Evolutionary conservation across 2,113 vertebrate genomes (phyloP).

Genomic region (Genyomyrus donnyi): DNA sequence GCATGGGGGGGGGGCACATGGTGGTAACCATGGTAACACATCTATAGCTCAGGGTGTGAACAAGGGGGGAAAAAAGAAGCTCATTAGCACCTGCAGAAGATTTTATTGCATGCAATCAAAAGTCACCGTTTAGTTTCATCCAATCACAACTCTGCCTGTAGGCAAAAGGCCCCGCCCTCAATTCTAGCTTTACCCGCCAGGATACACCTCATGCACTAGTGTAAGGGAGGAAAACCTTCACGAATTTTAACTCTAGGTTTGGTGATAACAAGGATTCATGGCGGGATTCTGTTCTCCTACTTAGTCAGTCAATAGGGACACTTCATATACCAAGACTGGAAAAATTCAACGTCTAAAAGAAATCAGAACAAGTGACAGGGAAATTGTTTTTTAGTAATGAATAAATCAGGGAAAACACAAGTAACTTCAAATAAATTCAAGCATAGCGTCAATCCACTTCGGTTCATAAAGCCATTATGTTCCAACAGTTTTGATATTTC

Average conservation of each 20-base stretch:
- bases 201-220: conserved; percentile 8
- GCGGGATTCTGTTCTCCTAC: not conserved
- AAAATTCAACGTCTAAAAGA: not conserved
- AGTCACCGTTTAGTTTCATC: not conserved
- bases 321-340: not conserved
- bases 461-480: conserved; percentile 3
- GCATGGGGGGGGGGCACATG: conserved; percentile 33
- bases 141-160: not conserved
- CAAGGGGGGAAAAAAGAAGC: conserved; percentile 2
- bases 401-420: not conserved
- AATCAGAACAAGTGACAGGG: not conserved
- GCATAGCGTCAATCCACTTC: conserved; percentile 11
- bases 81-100: not conserved
- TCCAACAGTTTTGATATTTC: conserved; percentile 22
- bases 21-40: conserved; percentile 46
- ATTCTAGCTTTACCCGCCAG: not conserved
- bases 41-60: conserved; percentile 30
- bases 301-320: not conserved
- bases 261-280: not conserved
- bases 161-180: not conserved
- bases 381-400: not conserved
- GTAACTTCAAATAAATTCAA: not conserved
- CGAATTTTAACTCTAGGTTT: not conserved
- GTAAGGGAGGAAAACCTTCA: not conserved
- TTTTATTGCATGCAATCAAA: conserved; percentile 2